A percentile compares a stretch with the other conserved stretches of the same genome.
phyloP scores from a whole-genome alignment of 2,888 invertebrate genomes.

The Pollenia angustigena region DNA sequence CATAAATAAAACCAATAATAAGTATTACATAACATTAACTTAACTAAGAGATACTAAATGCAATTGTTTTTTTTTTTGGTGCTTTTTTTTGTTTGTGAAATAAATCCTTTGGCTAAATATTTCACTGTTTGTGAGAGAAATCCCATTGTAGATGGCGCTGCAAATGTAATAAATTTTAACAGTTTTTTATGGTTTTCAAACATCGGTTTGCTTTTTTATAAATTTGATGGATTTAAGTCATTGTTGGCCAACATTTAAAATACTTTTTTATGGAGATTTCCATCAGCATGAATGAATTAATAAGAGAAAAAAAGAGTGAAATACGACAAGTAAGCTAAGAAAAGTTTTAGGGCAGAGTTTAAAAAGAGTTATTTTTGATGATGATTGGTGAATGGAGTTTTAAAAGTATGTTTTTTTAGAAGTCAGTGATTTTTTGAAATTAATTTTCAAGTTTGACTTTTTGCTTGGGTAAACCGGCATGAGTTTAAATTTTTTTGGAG shows the following conservation, averaged over 20 bases:
- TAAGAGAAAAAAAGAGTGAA: neutral
- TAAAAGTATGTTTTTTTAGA: neutral
- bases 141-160: slow-evolving; percentile 61
- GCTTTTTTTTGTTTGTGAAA: neutral
- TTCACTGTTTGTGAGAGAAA: slow-evolving; percentile 65
- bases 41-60: slow-evolving; percentile 8
- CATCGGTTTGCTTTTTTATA: slow-evolving; percentile 13
- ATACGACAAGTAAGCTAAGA: neutral
- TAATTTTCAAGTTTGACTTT: too few species aligned
- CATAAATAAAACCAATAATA: slow-evolving; percentile 72
- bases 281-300: slow-evolving; percentile 54
- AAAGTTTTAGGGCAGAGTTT: neutral
- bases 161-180: slow-evolving; percentile 45
- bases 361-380: neutral
- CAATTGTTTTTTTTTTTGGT: slow-evolving; percentile 20
- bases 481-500: too few species aligned
- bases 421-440: too few species aligned
- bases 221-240: slow-evolving; percentile 70
- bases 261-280: slow-evolving; percentile 22
- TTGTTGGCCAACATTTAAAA: slow-evolving; percentile 19
- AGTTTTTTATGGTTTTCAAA: slow-evolving; percentile 13
- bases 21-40: slow-evolving; percentile 69
- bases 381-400: too few species aligned
- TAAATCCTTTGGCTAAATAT: slow-evolving; percentile 47
- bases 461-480: too few species aligned